Evolutionary conservation across 2,113 vertebrate genomes (phyloP), one percentile per base, ranked within the genome.

Genomic region (Crypturellus undulatus): DNA sequence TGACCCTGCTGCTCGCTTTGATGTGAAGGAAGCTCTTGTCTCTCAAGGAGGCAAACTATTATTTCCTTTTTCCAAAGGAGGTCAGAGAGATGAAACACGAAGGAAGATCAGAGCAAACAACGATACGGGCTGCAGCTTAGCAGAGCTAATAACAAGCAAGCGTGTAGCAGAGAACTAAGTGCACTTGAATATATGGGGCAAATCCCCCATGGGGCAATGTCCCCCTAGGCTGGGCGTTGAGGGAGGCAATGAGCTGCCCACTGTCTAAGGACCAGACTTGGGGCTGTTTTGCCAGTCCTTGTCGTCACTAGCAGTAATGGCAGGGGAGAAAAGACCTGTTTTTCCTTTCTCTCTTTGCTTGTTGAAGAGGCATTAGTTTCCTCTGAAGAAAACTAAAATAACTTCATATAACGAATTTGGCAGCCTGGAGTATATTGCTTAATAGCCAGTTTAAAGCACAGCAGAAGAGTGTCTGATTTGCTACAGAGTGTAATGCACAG

Each of bases 381-480:
- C 78, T 93, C 94, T 93, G 81, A 94, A 93, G 67, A 76, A 90
- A 89, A 79, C 73, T 89, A 82, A 93, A 94, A 94, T 89, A 92
- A 82, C 84, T 92, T 76, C 84, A 45, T 10, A 58, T 9, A 84
- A 68, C 1, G 12, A 65, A 84, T 62, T 52, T 92, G 94, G 58
- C 63, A 92, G 94, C 70, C 84, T 94, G 78, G 67, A 93, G 72
- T 93, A 5, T 51, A 11, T 82, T 67, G 84, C 73, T 89, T 87
- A 94, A 87, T 69, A 94, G 89, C 40, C 70, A 34, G 62, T 52
- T 78, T 79, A 78, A 72, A 88, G 76, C 71, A 63, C 82, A 82
- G n/a, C 71, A 87, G 85, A 89, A 56, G 32, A 81, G 34, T 79
- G 59, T 65, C 65, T 71, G 67, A 43, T 64, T 95, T 73, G 86